phyloP scores from a whole-genome alignment of 2,888 invertebrate species.

The Polyommatus iphigenia region DNA sequence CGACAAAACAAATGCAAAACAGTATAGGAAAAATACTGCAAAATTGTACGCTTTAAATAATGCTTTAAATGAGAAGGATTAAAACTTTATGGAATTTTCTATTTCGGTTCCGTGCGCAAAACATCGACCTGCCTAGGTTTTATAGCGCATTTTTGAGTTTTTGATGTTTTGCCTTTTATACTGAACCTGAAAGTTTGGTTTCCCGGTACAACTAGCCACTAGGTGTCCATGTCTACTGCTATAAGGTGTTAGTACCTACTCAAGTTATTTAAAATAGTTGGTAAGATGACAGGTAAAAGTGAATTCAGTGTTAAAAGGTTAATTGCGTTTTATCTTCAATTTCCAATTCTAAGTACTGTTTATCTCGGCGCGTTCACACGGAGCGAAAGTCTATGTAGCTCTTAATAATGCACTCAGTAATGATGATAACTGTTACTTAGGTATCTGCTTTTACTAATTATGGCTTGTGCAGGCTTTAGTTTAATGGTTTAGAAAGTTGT shows the following conservation, averaged over 20 bases:
- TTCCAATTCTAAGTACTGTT: conserved; percentile 17
- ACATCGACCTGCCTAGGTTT: no score
- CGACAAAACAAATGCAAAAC: no score
- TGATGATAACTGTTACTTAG: conserved; percentile 16
- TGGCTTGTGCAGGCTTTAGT: background rate
- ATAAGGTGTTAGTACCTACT: background rate
- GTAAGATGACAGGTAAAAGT: conserved; percentile 19
- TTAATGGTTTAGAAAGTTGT: background rate
- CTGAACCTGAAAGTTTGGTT: no score
- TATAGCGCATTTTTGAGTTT: no score
- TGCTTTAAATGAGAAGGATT: no score
- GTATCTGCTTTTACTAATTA: conserved; percentile 18
- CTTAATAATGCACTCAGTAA: conserved; percentile 3
- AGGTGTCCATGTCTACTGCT: background rate
- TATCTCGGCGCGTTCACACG: conserved; percentile 25
- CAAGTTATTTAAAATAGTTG: background rate
- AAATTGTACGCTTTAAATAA: no score
- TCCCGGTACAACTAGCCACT: background rate
- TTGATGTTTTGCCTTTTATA: no score
- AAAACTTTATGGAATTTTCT: no score
- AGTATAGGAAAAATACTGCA: no score
- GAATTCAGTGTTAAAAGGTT: conserved; percentile 26
- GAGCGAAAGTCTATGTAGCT: conserved; percentile 15
- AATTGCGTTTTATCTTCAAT: conserved; percentile 24
- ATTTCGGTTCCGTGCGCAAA: no score